A percentile compares a stretch with the other conserved stretches of the same genome.
Conservation (phyloP, 2,113 vertebrate species). For the Chionis minor region DNA sequence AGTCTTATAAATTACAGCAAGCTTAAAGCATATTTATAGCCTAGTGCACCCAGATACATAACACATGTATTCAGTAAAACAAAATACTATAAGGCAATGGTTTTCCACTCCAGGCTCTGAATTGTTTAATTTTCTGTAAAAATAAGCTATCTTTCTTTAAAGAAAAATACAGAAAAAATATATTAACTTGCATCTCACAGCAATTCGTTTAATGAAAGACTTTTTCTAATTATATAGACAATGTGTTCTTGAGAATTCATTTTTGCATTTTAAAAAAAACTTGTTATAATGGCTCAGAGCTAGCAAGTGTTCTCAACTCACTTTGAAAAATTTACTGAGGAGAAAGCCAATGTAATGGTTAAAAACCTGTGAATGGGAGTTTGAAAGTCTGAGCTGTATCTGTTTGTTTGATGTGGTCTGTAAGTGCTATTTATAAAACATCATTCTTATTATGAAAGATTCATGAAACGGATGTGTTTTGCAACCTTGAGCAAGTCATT, state of each 20-base stretch:
- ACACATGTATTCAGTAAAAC: constrained; percentile 41
- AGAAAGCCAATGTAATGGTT: background rate
- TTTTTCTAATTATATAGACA: constrained; percentile 25
- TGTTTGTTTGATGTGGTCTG: background rate
- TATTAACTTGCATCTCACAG: constrained; percentile 40
- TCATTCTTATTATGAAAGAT: constrained; percentile 6
- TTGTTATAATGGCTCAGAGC: background rate
- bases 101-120: constrained; percentile 44
- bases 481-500: background rate
- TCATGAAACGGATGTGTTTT: constrained; percentile 16
- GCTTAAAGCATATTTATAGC: constrained; percentile 68
- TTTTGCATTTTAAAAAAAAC: constrained; percentile 3
- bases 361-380: background rate
- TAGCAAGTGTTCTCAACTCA: background rate
- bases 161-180: background rate
- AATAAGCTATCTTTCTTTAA: background rate
- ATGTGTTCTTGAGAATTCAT: constrained; percentile 45
- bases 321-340: background rate
- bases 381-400: background rate
- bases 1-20: constrained; percentile 62
- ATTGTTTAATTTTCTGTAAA: constrained; percentile 45
- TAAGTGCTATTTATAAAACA: constrained; percentile 30
- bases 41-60: constrained; percentile 32
- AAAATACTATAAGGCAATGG: constrained; percentile 42
- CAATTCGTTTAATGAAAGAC: constrained; percentile 40